These are phyloP conservation scores for Neostethus bicornis DNA, from an alignment of 2,797 vertebrate genomes.

Conservation along the genomic window DNA sequence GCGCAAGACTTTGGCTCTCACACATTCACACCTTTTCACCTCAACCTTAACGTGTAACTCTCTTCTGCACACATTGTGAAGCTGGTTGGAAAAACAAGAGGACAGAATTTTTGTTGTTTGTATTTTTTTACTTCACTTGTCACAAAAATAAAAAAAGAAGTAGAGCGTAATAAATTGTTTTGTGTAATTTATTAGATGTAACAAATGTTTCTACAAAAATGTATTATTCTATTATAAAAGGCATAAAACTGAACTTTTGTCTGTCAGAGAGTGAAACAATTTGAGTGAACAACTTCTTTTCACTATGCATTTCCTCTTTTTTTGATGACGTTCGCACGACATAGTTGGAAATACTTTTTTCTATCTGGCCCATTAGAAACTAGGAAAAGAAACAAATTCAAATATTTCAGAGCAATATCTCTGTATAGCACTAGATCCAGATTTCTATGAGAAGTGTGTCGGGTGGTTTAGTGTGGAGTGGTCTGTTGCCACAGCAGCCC, in stretches of 20 bases:
- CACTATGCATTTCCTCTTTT: conserved; percentile 10
- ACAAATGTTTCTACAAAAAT: too few species aligned
- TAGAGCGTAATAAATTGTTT: too few species aligned
- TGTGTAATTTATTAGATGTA: too few species aligned
- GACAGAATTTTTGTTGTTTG: conserved; percentile 32
- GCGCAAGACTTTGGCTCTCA: conserved; percentile 47
- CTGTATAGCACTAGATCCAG: conserved; percentile 4
- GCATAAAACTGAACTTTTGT: background rate
- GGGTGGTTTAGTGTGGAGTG: conserved; percentile 46
- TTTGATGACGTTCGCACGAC: conserved; percentile 3
- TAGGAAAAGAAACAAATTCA: conserved; percentile 1
- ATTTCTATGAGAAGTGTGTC: conserved; percentile 34
- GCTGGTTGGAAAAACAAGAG: conserved; percentile 47
- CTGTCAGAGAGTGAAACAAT: conserved; percentile 4
- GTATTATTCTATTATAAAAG: too few species aligned
- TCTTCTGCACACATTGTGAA: conserved; percentile 52
- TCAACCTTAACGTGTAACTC: conserved; percentile 20
- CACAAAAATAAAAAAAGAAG: conserved; percentile 43
- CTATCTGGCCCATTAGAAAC: background rate
- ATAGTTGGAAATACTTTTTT: conserved; percentile 9
- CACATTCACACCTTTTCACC: conserved; percentile 13
- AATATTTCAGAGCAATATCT: conserved; percentile 16
- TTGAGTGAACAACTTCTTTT: conserved; percentile 6
- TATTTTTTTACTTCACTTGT: conserved; percentile 25
- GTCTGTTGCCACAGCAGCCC: conserved; percentile 38